These are phyloP conservation scores for Dryobates pubescens DNA, from an alignment of 2,797 vertebrate species.

Conservation along the genomic window DNA sequence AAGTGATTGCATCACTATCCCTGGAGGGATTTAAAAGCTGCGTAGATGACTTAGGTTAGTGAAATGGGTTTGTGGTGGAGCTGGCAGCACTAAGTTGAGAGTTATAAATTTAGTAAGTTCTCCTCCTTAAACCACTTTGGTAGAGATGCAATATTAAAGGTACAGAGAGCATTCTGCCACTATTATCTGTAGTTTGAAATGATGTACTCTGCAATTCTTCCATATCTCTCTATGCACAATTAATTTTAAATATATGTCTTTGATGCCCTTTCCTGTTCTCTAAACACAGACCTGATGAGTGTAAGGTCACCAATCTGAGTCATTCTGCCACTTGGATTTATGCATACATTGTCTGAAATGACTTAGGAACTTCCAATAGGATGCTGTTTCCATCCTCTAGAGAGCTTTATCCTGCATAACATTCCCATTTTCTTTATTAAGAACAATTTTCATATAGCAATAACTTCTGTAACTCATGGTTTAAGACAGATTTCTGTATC, in stretches of 20 bases:
- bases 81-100: background rate
- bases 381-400: background rate
- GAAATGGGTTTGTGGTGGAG: background rate
- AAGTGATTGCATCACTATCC: background rate
- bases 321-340: background rate
- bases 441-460: background rate
- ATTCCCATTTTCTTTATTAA: background rate
- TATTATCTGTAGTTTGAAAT: background rate
- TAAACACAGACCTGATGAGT: background rate
- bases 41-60: background rate
- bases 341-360: background rate
- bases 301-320: background rate
- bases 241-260: conserved; percentile 4
- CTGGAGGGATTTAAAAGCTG: background rate
- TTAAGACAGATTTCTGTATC: background rate
- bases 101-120: background rate
- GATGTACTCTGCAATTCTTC: background rate
- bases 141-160: background rate
- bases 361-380: background rate
- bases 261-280: background rate
- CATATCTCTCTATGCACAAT: background rate
- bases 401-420: background rate
- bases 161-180: background rate
- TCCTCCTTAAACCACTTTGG: background rate
- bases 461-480: background rate